Percentiles rank a stretch among this genome's conserved stretches.
Conservation (phyloP, 2,113 vertebrate genomes). For the Ellobius talpinus region DNA sequence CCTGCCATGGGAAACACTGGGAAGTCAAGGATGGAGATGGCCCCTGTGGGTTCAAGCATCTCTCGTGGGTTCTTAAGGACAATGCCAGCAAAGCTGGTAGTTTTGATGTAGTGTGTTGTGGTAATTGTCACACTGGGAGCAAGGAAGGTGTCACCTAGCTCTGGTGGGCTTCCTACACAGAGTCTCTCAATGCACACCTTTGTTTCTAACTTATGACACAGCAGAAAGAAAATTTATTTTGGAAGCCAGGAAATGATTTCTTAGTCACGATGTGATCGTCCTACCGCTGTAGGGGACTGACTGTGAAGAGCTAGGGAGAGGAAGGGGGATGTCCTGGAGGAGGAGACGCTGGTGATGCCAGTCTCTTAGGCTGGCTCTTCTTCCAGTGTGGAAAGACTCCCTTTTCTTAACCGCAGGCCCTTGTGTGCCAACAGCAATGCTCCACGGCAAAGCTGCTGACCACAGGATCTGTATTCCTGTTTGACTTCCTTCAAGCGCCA, state of each 20-base stretch:
- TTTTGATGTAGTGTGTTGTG: accelerated
- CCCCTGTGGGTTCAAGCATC: neutral
- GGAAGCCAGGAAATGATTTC: neutral
- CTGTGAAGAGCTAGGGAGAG: neutral
- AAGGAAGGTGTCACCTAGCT: neutral
- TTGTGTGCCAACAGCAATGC: neutral
- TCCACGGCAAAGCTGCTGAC: neutral
- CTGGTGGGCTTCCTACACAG: neutral
- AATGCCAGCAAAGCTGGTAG: neutral
- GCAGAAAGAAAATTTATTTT: neutral
- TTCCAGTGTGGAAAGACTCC: neutral
- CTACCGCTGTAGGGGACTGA: neutral
- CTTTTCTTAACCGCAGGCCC: neutral
- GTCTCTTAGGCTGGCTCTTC: neutral
- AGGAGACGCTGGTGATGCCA: neutral
- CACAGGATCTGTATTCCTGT: neutral
- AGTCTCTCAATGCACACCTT: neutral
- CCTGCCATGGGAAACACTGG: neutral
- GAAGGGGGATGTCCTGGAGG: neutral
- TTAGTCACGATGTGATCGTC: neutral
- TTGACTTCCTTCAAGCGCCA: neutral
- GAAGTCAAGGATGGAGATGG: neutral
- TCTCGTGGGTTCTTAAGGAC: neutral
- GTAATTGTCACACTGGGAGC: neutral
- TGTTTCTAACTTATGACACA: neutral